phyloP scores from a whole-genome alignment of 2,113 vertebrate species.

The Channa argus region DNA sequence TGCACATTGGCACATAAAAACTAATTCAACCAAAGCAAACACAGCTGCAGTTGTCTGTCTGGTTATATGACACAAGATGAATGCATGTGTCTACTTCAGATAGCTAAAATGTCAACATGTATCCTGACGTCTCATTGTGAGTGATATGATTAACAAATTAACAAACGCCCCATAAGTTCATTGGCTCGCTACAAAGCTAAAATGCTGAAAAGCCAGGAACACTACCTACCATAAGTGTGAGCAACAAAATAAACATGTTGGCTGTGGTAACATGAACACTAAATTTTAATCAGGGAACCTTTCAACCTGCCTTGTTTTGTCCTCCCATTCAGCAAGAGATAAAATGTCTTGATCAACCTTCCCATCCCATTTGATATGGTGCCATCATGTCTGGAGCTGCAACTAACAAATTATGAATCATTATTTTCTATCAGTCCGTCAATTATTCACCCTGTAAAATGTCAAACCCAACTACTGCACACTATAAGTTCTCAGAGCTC shows the following conservation, averaged over 20 bases:
- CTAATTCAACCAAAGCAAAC: conserved; percentile 20
- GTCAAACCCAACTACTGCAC: not conserved
- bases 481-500: conserved; percentile 9
- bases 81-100: conserved; percentile 4
- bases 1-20: conserved; percentile 6
- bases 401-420: not conserved
- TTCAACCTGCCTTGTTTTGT: no score
- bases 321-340: no score
- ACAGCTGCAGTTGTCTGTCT: conserved; percentile 41
- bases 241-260: not conserved
- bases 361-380: not conserved
- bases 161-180: not conserved
- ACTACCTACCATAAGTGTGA: not conserved
- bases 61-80: conserved; percentile 7
- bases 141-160: not conserved
- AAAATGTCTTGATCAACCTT: not conserved
- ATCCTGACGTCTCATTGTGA: not conserved
- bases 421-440: conserved; percentile 6
- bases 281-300: no score
- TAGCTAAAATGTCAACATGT: conserved; percentile 1
- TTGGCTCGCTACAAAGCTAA: not conserved
- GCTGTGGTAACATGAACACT: not conserved
- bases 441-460: conserved; percentile 14
- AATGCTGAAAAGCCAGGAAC: not conserved
- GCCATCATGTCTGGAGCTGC: not conserved